Conservation (phyloP, 2,888 invertebrate genomes). For the Ormia ochracea region DNA sequence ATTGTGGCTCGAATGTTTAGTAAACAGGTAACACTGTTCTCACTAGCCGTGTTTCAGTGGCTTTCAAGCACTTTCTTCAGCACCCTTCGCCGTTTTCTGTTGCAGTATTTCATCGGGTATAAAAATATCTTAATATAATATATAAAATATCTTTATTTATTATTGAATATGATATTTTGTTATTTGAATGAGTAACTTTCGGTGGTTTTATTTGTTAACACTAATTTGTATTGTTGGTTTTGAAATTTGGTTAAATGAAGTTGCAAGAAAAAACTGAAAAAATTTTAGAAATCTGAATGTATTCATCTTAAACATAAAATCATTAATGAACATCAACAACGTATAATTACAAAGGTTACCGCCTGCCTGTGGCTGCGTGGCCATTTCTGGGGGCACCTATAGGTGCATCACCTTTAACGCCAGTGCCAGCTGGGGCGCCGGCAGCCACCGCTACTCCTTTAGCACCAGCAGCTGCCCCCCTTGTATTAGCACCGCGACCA, state of each 20-base stretch:
- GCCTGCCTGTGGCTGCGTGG: slow-evolving; percentile 85
- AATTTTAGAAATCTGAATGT: neutral
- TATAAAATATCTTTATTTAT: too few relatives aligned
- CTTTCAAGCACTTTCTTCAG: too few relatives aligned
- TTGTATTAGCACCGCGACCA: slow-evolving; percentile 85
- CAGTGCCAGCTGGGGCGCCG: slow-evolving; percentile 78
- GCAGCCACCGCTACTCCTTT: slow-evolving; percentile 68
- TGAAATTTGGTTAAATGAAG: neutral
- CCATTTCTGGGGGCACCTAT: slow-evolving; percentile 82
- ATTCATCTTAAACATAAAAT: neutral
- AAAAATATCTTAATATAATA: too few relatives aligned
- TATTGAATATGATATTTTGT: neutral
- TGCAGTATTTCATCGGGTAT: too few relatives aligned
- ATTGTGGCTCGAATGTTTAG: too few relatives aligned
- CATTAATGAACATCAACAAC: slow-evolving; percentile 22
- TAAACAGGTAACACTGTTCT: too few relatives aligned
- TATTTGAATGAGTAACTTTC: neutral
- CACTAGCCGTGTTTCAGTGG: too few relatives aligned
- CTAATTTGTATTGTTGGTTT: neutral
- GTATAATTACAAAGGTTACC: slow-evolving; percentile 80
- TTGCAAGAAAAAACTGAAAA: neutral
- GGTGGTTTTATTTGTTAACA: neutral
- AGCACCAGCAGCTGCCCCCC: slow-evolving; percentile 77
- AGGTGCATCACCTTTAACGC: slow-evolving; percentile 79
- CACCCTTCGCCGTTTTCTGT: too few relatives aligned